Base-by-base conservation (phyloP, 1,140 invertebrate species). In the Drosophila busckii region DNA sequence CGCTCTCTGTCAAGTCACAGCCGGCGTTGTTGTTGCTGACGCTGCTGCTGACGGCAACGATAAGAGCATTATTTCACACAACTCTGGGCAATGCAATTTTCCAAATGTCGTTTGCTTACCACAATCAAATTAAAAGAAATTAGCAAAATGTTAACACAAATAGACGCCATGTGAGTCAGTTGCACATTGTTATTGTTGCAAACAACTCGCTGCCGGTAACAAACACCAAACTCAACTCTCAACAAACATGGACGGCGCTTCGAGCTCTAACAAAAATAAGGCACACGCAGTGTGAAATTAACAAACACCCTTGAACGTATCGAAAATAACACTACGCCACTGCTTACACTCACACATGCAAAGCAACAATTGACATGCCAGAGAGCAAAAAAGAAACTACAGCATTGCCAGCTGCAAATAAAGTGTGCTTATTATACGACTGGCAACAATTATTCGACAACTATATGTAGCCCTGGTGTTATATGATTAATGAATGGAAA, bases 281-380 rank as follows among this genome's bases (percentile, higher is more conserved):
- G 52, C n/a, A n/a, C n/a, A n/a, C n/a, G 58, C n/a, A 16, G 16
- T 19, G 6, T 7, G 2, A 15, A 17, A 15, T 59, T 13, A 15
- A 0, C 2, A 16, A 16, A 7, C 8, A 42, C 58, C 50, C 58
- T 17, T 9, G 12, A 26, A 12, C 15, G n/a, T 9, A 25, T 12
- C n/a, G 22, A 9, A 48, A 48, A 20, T n/a, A 10, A 2, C 9
- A 25, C 20, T 1, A 56, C 35, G 34, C 16, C 52, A 48, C 35
- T 61, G 52, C 17, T 40, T n/a, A n/a, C 35, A 48, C 52, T 22
- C 52, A 56, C 46, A 58, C 58, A 55, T 6, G n/a, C n/a, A n/a
- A n/a, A n/a, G n/a, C 3, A 15, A 35, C 41, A 28, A n/a, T n/a
- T 40, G 25, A 1, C 28, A 20, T 38, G 10, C 4, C 8, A 54